Evolutionary conservation across 2,113 vertebrate species (phyloP), one percentile per base, ranked within the genome.

Genomic region (Oreochromis niloticus): DNA sequence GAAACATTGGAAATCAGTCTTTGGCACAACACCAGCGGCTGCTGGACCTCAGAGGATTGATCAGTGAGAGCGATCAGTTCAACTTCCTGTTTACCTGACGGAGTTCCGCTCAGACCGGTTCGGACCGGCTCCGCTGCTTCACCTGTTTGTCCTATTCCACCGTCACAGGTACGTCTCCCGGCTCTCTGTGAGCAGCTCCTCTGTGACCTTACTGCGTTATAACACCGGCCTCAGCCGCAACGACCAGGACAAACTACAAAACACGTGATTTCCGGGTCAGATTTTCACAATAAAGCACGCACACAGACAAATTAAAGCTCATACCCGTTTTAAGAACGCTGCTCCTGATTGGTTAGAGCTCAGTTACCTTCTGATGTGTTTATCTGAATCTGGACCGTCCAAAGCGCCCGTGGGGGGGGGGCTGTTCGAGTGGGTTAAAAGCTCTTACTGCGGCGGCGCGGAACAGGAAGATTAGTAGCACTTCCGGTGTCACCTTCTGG

Each of bases 121-220:
- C 39, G 7, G 68, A 27, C 68, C 2, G 24, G 16, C 36, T 36
- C 59, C 32, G 59, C 59, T 63, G 59, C 59, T 12, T 32, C 10
- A 78, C 79, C 22, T 30, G 9, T 57, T 71, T 3, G 4, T 46
- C 24, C 27, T n/a, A 2, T 14, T 1, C 48, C 11, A 46, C n/a
- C 6, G 8, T 48, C 41, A 12, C 71, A 30, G 24, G 46, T 50
- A 50, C 16, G 6, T 30, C 7, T 75, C 71, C 71, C 24, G 24
- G 43, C 41, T 73, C 55, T 17, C 1, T 30, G 30, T 9, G 32
- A 34, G n/a, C 12, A 6, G 84, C 32, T 41, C 82, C 32, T 27
- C 9, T 9, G 2, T 88, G 82, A 91, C 90, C 86, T 91, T 79
- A 78, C 41, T 22, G 11, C 9, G 80, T 84, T 90, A 89, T 59